These are phyloP conservation scores for Nymphalis c-album DNA, from an alignment of 2,888 invertebrate species.

Conservation along the genomic window DNA sequence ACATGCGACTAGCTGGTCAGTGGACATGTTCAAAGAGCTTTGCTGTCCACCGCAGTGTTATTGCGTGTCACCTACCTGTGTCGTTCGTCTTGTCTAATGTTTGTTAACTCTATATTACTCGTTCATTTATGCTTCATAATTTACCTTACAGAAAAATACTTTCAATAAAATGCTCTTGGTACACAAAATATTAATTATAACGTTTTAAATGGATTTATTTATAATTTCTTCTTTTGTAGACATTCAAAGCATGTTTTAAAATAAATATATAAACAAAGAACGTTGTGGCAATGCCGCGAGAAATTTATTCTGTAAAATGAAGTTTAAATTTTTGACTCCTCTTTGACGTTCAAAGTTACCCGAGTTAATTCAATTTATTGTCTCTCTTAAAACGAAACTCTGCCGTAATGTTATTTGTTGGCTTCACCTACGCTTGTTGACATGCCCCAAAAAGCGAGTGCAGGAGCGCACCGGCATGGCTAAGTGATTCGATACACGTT, in stretches of 20 bases:
- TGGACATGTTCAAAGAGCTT: conserved; percentile 66
- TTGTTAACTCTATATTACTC: conserved; percentile 36
- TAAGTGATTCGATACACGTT: conserved; percentile 81
- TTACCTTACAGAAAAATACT: neutral
- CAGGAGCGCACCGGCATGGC: conserved; percentile 70
- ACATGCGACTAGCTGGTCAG: conserved; percentile 40
- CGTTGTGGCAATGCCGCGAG: conserved; percentile 61
- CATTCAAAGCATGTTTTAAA: conserved; percentile 58
- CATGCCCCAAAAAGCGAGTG: conserved; percentile 70
- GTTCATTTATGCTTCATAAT: neutral
- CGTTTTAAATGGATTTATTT: conserved; percentile 73
- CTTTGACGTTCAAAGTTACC: conserved; percentile 74
- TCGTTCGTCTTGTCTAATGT: conserved; percentile 1
- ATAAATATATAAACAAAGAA: conserved; percentile 72
- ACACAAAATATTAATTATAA: conserved; percentile 43
- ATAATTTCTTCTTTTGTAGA: conserved; percentile 57
- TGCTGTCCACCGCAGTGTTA: conserved; percentile 60
- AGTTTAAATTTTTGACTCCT: conserved; percentile 66
- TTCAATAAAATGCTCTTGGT: neutral
- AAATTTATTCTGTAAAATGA: conserved; percentile 73
- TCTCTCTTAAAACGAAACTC: conserved; percentile 77
- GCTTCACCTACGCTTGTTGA: conserved; percentile 76
- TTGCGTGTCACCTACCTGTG: conserved; percentile 43
- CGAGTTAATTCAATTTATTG: conserved; percentile 78
- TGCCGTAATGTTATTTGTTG: conserved; percentile 73